Conservation (phyloP, 2,797 vertebrate species). For the Pagetopsis macropterus region DNA sequence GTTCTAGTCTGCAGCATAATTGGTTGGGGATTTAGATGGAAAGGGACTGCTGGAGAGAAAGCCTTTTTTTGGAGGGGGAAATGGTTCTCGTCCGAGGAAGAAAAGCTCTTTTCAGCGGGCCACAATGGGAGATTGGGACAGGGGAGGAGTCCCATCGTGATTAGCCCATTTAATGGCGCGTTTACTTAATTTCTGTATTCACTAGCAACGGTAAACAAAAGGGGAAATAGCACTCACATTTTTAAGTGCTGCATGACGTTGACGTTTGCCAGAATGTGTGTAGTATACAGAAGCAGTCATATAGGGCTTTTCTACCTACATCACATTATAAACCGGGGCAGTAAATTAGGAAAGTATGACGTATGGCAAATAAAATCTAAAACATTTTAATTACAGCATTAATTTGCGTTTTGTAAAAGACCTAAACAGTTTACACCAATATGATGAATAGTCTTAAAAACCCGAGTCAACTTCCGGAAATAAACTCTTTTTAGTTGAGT, state of each 20-base stretch:
- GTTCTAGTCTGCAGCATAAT: constrained; percentile 67
- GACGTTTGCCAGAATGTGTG: constrained; percentile 73
- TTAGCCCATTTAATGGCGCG: constrained; percentile 89
- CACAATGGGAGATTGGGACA: constrained; percentile 87
- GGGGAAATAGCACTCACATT: constrained; percentile 80
- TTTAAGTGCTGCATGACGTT: constrained; percentile 76
- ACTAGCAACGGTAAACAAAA: constrained; percentile 86
- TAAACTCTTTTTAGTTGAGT: constrained; percentile 16
- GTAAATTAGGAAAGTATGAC: constrained; percentile 12
- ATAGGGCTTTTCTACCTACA: constrained; percentile 34
- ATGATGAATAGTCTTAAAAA: constrained; percentile 2
- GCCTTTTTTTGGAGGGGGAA: constrained; percentile 76
- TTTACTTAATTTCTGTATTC: constrained; percentile 89
- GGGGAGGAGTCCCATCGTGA: constrained; percentile 89
- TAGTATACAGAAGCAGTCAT: constrained; percentile 34
- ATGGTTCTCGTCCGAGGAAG: constrained; percentile 82
- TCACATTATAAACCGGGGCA: constrained; percentile 13
- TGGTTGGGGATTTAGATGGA: constrained; percentile 80
- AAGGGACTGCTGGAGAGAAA: constrained; percentile 76
- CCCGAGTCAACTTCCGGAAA: background rate
- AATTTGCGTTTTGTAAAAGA: background rate
- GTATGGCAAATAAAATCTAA: constrained; percentile 8
- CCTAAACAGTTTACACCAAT: constrained; percentile 7
- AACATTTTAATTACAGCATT: constrained; percentile 12
- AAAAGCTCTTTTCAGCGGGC: constrained; percentile 86